phyloP scores from a whole-genome alignment of 2,797 vertebrate genomes.

The Phrynocephalus guinanensis region DNA sequence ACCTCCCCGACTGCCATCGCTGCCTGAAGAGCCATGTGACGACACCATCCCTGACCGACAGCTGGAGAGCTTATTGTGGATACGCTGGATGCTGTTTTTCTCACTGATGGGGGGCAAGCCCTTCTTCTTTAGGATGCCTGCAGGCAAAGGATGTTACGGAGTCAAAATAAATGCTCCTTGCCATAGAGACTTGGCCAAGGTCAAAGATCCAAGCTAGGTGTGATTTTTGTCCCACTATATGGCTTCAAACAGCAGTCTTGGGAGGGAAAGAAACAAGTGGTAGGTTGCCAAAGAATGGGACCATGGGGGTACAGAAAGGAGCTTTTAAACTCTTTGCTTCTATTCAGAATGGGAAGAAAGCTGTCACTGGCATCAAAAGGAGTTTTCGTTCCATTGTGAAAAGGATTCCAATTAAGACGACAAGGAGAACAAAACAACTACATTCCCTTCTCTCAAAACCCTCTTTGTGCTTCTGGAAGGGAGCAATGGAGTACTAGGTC shows the following conservation, averaged over 20 bases:
- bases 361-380: neutral
- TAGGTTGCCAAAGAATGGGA: too few species aligned
- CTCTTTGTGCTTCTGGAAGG: too few species aligned
- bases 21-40: constrained; percentile 82
- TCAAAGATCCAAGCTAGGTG: neutral
- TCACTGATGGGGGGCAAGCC: constrained; percentile 88
- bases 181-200: neutral
- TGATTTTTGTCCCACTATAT: neutral
- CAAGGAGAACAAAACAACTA: neutral
- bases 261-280: too few species aligned
- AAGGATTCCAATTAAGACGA: neutral
- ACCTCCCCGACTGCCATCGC: constrained; percentile 73
- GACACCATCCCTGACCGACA: constrained; percentile 73
- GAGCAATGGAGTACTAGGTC: neutral
- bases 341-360: neutral
- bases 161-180: neutral
- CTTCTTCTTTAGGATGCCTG: constrained; percentile 95
- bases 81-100: constrained; percentile 82
- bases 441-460: neutral
- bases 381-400: neutral
- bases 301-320: too few species aligned
- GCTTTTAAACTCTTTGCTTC: neutral
- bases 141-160: neutral
- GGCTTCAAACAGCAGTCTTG: neutral
- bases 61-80: constrained; percentile 82